Conservation (phyloP, 92 coral and sea anemone genomes). For the Galaxea fascicularis region DNA sequence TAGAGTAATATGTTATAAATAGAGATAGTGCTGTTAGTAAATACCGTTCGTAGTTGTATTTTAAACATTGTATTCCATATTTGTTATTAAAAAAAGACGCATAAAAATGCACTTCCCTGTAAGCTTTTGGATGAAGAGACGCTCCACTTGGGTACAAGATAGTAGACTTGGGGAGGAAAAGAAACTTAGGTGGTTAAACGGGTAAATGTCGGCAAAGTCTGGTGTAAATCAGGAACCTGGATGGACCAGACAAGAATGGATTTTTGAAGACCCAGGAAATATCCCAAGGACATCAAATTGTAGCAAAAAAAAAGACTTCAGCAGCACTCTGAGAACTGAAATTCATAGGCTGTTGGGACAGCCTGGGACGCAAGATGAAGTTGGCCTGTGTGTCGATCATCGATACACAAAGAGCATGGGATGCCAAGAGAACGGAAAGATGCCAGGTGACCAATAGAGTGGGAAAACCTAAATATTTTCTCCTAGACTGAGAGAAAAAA, state of each 20-base stretch:
- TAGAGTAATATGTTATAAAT: too few relatives aligned
- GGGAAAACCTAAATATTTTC: constrained; percentile 38
- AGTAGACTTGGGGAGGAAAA: neutral
- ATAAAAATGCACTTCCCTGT: constrained; percentile 25
- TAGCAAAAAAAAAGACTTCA: constrained; percentile 2
- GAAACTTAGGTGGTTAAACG: neutral
- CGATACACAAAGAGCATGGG: constrained; percentile 45
- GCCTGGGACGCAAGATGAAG: neutral
- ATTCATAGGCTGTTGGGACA: neutral
- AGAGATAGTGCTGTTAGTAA: too few relatives aligned
- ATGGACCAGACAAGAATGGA: neutral
- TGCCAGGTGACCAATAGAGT: constrained; percentile 39
- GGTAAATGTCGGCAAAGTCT: neutral
- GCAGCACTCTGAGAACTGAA: neutral
- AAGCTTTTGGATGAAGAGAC: neutral
- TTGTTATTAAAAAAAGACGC: too few relatives aligned
- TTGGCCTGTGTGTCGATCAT: constrained; percentile 56
- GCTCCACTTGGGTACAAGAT: neutral
- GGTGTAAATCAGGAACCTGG: neutral
- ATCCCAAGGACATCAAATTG: neutral
- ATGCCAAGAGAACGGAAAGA: constrained; percentile 37
- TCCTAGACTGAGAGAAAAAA: neutral
- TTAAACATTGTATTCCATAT: too few relatives aligned
- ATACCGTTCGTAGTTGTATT: too few relatives aligned
- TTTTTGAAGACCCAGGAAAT: constrained; percentile 13